These are phyloP conservation scores for Clarias macrocephalus DNA, from an alignment of 2,113 vertebrate species.

Conservation along the genomic window DNA sequence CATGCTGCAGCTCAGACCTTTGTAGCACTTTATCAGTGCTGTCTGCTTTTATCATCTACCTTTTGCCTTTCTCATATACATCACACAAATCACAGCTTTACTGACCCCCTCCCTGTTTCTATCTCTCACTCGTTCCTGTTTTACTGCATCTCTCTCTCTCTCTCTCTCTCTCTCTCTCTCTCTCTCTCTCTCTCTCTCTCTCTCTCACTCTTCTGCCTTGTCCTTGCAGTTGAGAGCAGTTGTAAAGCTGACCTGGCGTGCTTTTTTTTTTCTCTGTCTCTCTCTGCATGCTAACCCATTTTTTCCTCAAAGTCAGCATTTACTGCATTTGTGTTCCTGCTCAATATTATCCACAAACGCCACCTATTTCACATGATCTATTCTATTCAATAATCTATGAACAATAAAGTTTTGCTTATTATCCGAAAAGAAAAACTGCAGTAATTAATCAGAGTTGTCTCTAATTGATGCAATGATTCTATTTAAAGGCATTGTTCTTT, in stretches of 20 bases:
- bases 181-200: slow-evolving; percentile 7
- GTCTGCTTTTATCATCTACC: slow-evolving; percentile 35
- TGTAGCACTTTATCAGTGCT: slow-evolving; percentile 23
- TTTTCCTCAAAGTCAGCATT: background rate
- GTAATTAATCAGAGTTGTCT: background rate
- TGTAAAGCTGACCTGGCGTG: slow-evolving; percentile 46
- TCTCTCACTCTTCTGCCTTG: slow-evolving; percentile 17
- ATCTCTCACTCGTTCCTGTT: background rate
- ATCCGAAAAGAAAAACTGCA: background rate
- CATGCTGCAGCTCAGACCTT: background rate
- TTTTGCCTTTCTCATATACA: slow-evolving; percentile 8
- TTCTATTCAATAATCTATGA: background rate
- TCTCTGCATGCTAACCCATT: background rate
- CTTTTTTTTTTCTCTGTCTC: background rate
- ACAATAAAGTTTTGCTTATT: background rate
- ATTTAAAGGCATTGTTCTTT: background rate
- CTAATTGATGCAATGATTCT: background rate
- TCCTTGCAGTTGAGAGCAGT: slow-evolving; percentile 44
- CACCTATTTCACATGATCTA: background rate
- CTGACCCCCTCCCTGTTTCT: background rate
- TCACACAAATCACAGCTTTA: slow-evolving; percentile 32
- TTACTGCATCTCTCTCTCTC: background rate
- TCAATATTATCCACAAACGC: background rate
- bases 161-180: no score
- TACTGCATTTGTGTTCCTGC: background rate